A percentile compares a stretch with the other conserved stretches of the same genome.
phyloP scores from a whole-genome alignment of 2,113 vertebrate genomes.

The Manacus vitellinus region DNA sequence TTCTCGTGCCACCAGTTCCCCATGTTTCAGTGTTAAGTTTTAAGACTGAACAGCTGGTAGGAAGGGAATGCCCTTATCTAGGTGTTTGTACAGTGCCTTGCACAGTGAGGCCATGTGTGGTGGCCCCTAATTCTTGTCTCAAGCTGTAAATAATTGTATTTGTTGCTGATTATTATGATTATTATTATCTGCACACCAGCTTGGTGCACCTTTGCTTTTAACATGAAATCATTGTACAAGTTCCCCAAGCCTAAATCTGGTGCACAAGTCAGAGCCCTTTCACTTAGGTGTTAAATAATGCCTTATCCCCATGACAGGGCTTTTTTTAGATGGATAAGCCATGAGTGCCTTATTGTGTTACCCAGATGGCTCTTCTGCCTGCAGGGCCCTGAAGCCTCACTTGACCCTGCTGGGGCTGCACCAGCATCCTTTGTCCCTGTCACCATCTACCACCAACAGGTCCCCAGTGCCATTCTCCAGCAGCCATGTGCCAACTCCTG shows the following conservation, averaged over 20 bases:
- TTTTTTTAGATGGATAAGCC: conserved; percentile 12
- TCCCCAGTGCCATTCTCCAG: not conserved
- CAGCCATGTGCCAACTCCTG: fast-evolving
- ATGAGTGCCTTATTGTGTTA: not conserved
- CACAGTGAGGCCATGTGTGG: not conserved
- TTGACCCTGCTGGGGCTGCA: not conserved
- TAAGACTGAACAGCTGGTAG: not conserved
- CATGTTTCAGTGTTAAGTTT: not conserved
- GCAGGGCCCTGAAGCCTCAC: not conserved
- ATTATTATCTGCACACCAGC: fast-evolving
- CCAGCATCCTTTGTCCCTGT: not conserved
- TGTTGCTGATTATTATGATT: not conserved
- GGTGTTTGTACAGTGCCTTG: not conserved
- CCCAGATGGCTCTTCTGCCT: not conserved
- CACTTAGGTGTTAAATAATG: not conserved
- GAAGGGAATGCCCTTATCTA: not conserved
- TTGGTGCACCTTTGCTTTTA: not conserved
- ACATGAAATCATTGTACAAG: not conserved
- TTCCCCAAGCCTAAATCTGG: not conserved
- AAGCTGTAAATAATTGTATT: not conserved
- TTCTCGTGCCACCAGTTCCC: not conserved
- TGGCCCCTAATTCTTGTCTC: not conserved
- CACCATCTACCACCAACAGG: not conserved
- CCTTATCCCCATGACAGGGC: not conserved
- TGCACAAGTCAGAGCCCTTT: not conserved